Evolutionary conservation across 2,888 invertebrate species (phyloP), one percentile per base, ranked within the genome.

Genomic region (Pollenia griseotomentosa): DNA sequence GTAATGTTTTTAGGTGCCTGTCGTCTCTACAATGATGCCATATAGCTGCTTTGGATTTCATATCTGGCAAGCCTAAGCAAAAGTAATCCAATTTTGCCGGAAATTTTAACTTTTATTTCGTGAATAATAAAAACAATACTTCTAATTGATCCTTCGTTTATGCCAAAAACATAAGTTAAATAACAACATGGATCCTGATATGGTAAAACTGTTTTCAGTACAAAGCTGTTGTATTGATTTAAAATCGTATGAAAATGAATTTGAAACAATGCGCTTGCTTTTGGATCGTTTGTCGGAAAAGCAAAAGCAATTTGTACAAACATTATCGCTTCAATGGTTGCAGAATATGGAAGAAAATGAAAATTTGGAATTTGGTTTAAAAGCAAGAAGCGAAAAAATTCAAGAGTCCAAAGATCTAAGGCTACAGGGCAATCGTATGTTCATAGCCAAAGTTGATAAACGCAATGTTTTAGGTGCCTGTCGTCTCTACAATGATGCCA

Each of bases 401-500:
- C 51, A 88, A 3, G 79, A 81, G 1, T 90, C 92, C 0, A 87
- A 89, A 0, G 4, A 16, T 2, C 66, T 90, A 0, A 89, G 93
- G 6, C 90, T 91, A 46, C 80, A 90, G 57, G 93, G 93, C 4
- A 93, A 93, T 79, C 71, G 71, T 0, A 16, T 89, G 0, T 91
- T 90, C 57, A 89, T 79, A n/a, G 75, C 83, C 1, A 87, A 88
- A 16, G 19, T 44, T 10, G 61, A 61, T 7, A 46, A 70, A 65
- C 80, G 68, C n/a, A 90, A 88, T 83, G 81, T 87, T 4, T 86
- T 92, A 0, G 79, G 79, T 3, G 92, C 93, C 2, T 90, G 90
- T 51, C 88, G 88, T 2, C 83, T 89, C 0, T 93, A 93, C 44
- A 93, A 93, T 3, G 83, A 89, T 57, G 93, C 93, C 0, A 91